Conservation (phyloP, 2,888 invertebrate genomes). For the Cheilosia vulpina region DNA sequence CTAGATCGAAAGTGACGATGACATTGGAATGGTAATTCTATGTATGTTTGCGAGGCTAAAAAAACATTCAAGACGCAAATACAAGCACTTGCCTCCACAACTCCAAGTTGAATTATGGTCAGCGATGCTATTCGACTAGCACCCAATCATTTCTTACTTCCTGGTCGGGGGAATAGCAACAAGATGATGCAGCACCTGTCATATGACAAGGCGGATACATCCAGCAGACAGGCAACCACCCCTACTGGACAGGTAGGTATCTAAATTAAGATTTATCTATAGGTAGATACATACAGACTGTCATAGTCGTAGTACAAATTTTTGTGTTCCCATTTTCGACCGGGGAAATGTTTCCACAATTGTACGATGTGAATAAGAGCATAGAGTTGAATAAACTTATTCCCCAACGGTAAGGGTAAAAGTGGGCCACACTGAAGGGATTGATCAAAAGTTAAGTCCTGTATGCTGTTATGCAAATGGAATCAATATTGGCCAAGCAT, state of each 20-base stretch:
- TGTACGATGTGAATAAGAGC: conserved; percentile 2
- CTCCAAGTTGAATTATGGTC: conserved; percentile 12
- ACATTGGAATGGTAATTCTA: conserved; percentile 46
- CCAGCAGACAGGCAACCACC: conserved; percentile 31
- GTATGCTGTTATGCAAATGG: conserved; percentile 63
- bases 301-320: background rate
- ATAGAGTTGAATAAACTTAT: conserved; percentile 26
- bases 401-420: background rate
- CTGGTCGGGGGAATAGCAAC: conserved; percentile 29
- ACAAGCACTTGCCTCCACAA: background rate
- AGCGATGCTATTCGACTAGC: background rate
- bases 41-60: conserved; percentile 29
- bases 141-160: conserved; percentile 31
- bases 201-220: conserved; percentile 20
- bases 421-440: conserved; percentile 17
- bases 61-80: conserved; percentile 12
- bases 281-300: no score
- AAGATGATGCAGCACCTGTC: conserved; percentile 24
- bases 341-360: conserved; percentile 4
- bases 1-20: conserved; percentile 59
- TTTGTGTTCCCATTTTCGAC: background rate
- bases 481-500: conserved; percentile 60
- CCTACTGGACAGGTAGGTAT: conserved; percentile 29
- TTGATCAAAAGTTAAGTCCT: conserved; percentile 57
- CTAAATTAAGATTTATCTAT: conserved; percentile 63